Evolutionary conservation across 2,797 vertebrate genomes (phyloP).

Genomic region (Carcharodon carcharias): DNA sequence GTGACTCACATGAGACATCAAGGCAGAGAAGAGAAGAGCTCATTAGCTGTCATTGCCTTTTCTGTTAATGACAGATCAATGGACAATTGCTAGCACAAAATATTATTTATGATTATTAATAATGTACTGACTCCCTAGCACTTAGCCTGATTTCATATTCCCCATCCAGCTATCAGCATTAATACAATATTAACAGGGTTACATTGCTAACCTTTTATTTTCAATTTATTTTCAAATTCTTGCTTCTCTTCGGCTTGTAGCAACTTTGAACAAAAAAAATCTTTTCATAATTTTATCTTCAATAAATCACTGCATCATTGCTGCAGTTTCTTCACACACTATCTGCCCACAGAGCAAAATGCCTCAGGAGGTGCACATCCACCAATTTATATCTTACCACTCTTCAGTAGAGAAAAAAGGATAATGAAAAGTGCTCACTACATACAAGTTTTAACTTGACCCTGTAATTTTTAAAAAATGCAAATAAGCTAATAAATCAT

Average conservation of each 20-base stretch:
- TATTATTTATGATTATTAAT: constrained; percentile 17
- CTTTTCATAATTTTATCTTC: not conserved
- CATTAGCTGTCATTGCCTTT: not conserved
- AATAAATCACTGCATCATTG: not conserved
- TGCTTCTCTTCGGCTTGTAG: not conserved
- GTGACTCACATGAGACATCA: not conserved
- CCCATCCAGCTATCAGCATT: not conserved
- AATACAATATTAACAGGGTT: not conserved
- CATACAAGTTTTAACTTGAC: not conserved
- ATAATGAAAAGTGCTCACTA: not conserved
- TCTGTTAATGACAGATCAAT: not conserved
- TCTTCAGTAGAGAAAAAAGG: not conserved
- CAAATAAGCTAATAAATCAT: constrained; percentile 47
- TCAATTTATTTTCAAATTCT: not conserved
- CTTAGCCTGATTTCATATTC: not conserved
- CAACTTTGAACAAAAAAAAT: not conserved
- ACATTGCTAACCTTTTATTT: not conserved
- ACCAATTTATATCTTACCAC: not conserved
- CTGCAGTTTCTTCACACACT: not conserved
- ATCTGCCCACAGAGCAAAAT: not conserved
- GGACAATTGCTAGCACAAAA: not conserved
- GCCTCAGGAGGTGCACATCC: not conserved
- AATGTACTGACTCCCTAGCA: not conserved
- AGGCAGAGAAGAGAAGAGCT: too few relatives aligned
- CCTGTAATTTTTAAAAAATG: constrained; percentile 45